Evolutionary conservation across 2,797 vertebrate species (phyloP).

Genomic region (Ctenochaetus hawaiiensis): DNA sequence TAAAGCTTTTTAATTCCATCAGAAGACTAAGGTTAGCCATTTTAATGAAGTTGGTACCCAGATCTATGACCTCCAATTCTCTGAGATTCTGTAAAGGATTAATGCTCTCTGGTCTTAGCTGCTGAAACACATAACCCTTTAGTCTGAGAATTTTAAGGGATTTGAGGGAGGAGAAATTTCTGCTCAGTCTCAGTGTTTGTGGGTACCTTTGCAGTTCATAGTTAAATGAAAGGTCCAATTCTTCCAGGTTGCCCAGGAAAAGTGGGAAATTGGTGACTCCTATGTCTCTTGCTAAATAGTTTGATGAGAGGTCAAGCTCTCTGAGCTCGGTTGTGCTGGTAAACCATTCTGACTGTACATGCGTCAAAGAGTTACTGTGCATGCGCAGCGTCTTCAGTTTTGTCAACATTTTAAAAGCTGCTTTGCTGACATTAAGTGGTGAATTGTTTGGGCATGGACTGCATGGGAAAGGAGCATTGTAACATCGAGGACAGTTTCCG

Average conservation of each 20-base stretch:
- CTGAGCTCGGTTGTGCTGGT: slow-evolving; percentile 79
- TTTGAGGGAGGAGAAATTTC: slow-evolving; percentile 84
- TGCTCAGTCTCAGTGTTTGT: slow-evolving; percentile 83
- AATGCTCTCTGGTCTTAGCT: slow-evolving; percentile 83
- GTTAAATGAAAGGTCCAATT: slow-evolving; percentile 95
- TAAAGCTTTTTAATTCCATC: slow-evolving; percentile 85
- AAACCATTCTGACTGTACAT: slow-evolving; percentile 88
- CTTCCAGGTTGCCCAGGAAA: slow-evolving; percentile 85
- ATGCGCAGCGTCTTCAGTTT: slow-evolving; percentile 89
- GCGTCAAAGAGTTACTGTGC: slow-evolving; percentile 93
- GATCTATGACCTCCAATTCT: slow-evolving; percentile 90
- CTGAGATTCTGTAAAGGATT: slow-evolving; percentile 81
- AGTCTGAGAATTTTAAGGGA: slow-evolving; percentile 88
- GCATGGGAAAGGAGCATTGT: slow-evolving; percentile 93
- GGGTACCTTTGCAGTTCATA: slow-evolving; percentile 90
- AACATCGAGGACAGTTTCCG: slow-evolving; percentile 96
- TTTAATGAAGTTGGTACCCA: slow-evolving; percentile 97
- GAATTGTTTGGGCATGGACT: slow-evolving; percentile 86
- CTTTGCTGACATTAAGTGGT: slow-evolving; percentile 83
- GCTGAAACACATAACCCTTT: slow-evolving; percentile 92
- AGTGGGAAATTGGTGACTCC: slow-evolving; percentile 85
- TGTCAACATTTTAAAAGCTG: slow-evolving; percentile 86
- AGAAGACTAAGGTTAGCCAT: slow-evolving; percentile 88
- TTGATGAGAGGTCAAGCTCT: slow-evolving; percentile 93
- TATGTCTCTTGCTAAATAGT: slow-evolving; percentile 90